These are phyloP conservation scores for Vulpes lagopus DNA, from an alignment of 2,113 vertebrate species.

Conservation along the genomic window DNA sequence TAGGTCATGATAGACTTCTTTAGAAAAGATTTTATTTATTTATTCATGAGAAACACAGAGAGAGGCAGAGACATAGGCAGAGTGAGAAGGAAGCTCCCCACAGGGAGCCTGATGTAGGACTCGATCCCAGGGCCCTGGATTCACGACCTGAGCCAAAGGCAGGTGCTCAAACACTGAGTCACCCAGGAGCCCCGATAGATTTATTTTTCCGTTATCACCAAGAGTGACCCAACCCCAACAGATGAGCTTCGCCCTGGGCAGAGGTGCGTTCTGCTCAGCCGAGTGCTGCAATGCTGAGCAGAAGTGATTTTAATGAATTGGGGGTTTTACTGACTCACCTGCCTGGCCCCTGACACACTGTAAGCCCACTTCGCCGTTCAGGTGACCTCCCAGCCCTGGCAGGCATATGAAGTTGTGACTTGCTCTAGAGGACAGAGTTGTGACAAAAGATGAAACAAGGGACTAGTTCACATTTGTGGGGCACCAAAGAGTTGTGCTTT, in stretches of 20 bases:
- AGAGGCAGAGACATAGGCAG: too few relatives aligned
- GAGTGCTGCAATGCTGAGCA: neutral
- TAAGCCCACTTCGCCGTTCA: neutral
- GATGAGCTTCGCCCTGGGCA: neutral
- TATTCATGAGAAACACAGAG: too few relatives aligned
- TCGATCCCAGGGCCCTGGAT: too few relatives aligned
- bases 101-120: too few relatives aligned
- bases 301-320: neutral
- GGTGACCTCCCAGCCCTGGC: neutral
- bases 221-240: rapidly evolving
- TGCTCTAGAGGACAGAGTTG: neutral
- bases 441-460: neutral
- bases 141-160: too few relatives aligned
- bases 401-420: neutral
- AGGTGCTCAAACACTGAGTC: too few relatives aligned
- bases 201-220: neutral
- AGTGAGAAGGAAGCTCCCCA: too few relatives aligned
- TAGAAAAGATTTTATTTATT: neutral
- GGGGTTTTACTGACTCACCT: neutral
- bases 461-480: neutral
- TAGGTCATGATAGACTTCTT: too few relatives aligned
- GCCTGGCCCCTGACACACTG: neutral
- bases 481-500: neutral
- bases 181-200: too few relatives aligned
- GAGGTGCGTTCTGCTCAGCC: too few relatives aligned